A percentile compares a stretch with the other conserved stretches of the same genome.
phyloP scores from a whole-genome alignment of 2,797 vertebrate species.

The Novumbra hubbsi region DNA sequence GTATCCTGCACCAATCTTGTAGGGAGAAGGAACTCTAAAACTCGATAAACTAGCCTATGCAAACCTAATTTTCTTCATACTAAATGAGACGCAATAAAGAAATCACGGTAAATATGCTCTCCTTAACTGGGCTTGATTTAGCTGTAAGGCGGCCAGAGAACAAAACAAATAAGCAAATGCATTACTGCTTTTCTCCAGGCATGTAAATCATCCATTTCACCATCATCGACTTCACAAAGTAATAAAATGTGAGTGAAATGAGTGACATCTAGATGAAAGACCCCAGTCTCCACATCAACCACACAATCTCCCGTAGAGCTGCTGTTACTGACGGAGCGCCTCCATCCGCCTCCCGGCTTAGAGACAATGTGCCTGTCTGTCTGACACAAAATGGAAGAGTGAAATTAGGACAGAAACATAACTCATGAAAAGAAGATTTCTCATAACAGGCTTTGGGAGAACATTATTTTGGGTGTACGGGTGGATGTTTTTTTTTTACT shows the following conservation, averaged over 20 bases:
- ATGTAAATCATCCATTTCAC: background rate
- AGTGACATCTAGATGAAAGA: background rate
- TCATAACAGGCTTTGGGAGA: slow-evolving; percentile 1
- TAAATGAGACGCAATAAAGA: background rate
- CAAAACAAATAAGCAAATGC: slow-evolving; percentile 1
- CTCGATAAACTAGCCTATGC: background rate
- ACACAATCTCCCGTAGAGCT: background rate
- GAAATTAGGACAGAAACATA: background rate
- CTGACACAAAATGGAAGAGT: background rate
- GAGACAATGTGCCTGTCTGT: background rate
- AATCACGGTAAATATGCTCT: background rate
- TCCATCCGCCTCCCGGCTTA: background rate
- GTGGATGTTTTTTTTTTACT: background rate
- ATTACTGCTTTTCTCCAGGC: background rate
- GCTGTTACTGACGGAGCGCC: background rate
- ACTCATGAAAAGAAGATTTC: background rate
- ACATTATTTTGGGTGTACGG: background rate
- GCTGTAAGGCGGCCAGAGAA: background rate
- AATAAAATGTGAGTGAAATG: background rate
- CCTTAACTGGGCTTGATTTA: slow-evolving; percentile 4
- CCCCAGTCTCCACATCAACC: background rate
- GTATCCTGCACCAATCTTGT: slow-evolving; percentile 3
- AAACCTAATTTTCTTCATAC: background rate
- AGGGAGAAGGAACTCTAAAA: background rate
- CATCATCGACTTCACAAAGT: background rate